Percentiles rank a stretch among this genome's conserved stretches.
Evolutionary conservation across 2,113 vertebrate genomes (phyloP).

Genomic region (Trichechus manatus): DNA sequence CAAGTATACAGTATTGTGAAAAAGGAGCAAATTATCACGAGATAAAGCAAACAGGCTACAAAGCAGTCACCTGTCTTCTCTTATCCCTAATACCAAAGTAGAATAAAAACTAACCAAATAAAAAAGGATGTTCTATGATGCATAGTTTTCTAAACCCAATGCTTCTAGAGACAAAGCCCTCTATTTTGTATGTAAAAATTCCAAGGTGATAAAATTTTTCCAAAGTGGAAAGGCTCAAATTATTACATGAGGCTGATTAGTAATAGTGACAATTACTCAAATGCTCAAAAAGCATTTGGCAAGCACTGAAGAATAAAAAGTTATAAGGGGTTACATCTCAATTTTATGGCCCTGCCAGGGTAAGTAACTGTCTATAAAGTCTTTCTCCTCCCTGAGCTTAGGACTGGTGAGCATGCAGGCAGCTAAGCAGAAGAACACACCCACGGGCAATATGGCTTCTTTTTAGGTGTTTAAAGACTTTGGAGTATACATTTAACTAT

Average conservation of each 20-base stretch:
- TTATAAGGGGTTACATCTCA: neutral
- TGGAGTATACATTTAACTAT: neutral
- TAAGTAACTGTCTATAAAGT: neutral
- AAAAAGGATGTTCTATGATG: neutral
- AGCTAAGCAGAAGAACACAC: neutral
- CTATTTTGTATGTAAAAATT: neutral
- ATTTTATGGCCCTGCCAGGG: neutral
- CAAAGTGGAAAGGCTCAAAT: neutral
- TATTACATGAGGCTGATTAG: slow-evolving; percentile 22
- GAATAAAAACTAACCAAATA: neutral
- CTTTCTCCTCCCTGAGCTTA: neutral
- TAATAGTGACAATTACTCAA: slow-evolving; percentile 42
- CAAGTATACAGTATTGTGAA: neutral
- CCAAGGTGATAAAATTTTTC: neutral
- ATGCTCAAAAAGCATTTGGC: neutral
- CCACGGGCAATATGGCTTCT: neutral
- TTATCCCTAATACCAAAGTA: neutral
- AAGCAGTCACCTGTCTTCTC: neutral
- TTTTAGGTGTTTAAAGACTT: neutral
- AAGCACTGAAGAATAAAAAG: neutral
- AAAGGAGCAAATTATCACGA: slow-evolving; percentile 19
- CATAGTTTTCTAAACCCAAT: neutral
- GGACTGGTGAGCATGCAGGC: neutral
- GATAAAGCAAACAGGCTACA: neutral
- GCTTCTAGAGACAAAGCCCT: neutral